These are phyloP conservation scores for Heliconius nattereri DNA, from an alignment of 1,140 invertebrate genomes.

Conservation along the genomic window DNA sequence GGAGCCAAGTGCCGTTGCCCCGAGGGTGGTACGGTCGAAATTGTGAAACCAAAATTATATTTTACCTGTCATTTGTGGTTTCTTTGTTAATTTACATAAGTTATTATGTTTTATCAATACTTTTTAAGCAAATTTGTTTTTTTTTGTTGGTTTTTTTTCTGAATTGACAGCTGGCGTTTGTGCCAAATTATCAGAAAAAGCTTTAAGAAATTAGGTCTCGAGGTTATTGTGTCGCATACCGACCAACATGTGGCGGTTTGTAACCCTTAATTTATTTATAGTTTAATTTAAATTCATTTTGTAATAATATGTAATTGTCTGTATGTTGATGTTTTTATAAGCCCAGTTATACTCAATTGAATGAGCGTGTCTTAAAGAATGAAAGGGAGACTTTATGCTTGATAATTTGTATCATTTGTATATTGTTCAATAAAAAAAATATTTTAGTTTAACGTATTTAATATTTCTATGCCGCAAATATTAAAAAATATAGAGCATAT, in stretches of 20 bases:
- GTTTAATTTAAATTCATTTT: not conserved
- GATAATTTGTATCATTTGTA: not conserved
- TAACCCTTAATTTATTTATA: conserved; percentile 5
- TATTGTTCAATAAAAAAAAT: too few species aligned
- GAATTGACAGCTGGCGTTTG: conserved; percentile 9
- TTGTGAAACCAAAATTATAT: conserved; percentile 43
- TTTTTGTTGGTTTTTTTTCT: conserved; percentile 18
- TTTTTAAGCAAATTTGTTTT: conserved; percentile 22
- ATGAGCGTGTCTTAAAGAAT: not conserved
- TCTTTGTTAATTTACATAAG: conserved; percentile 27
- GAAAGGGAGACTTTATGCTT: not conserved
- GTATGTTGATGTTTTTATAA: conserved; percentile 1
- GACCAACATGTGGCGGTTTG: not conserved
- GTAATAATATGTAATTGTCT: conserved; percentile 6
- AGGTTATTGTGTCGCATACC: conserved; percentile 24
- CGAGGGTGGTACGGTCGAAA: conserved; percentile 41
- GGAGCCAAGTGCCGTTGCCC: conserved; percentile 56
- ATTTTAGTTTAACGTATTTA: too few species aligned
- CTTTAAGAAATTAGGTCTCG: conserved; percentile 32
- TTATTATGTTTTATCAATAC: conserved; percentile 22
- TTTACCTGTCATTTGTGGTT: conserved; percentile 56
- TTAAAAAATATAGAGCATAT: too few species aligned
- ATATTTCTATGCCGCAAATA: too few species aligned
- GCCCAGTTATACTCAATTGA: not conserved
- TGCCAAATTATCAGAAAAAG: not conserved